A percentile compares a stretch with the other conserved stretches of the same genome.
Conservation (phyloP, 2,888 invertebrate genomes). For the Trissolcus brochymenae region DNA sequence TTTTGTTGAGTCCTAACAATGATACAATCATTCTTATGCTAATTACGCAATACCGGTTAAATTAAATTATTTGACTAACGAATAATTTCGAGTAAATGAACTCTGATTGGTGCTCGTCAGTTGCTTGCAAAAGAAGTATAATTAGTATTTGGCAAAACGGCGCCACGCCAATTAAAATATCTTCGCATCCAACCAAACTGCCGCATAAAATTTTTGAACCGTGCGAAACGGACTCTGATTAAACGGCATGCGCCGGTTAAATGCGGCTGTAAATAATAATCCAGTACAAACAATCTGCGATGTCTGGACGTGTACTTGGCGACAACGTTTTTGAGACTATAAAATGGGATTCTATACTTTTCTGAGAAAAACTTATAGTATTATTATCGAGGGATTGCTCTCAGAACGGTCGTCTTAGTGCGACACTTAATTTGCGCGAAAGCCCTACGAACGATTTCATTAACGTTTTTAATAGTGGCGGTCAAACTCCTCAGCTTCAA, state of each 20-base stretch:
- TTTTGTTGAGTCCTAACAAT: conserved; percentile 38
- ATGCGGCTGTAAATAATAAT: too few relatives aligned
- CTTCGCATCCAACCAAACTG: conserved; percentile 8
- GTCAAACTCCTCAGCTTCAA: conserved; percentile 23
- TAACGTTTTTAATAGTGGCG: conserved; percentile 29
- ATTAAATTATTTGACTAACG: conserved; percentile 41
- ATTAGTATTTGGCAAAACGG: conserved; percentile 25
- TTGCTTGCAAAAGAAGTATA: conserved; percentile 24
- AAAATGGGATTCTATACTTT: too few relatives aligned
- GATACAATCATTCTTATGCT: conserved; percentile 38
- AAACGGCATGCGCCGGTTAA: neutral
- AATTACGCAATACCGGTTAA: conserved; percentile 24
- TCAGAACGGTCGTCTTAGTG: conserved; percentile 62
- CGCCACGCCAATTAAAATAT: conserved; percentile 35
- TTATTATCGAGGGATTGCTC: conserved; percentile 67
- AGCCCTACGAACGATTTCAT: conserved; percentile 41
- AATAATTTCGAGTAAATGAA: conserved; percentile 39
- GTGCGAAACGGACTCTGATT: conserved; percentile 18
- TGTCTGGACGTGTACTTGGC: too few relatives aligned
- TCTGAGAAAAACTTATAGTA: conserved; percentile 71
- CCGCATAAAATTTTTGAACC: conserved; percentile 6
- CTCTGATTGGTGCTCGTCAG: conserved; percentile 27
- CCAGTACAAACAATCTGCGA: too few relatives aligned
- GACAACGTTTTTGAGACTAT: too few relatives aligned
- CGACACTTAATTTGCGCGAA: conserved; percentile 64